phyloP scores from a whole-genome alignment of 2,113 vertebrate species.

The Rhabdomys dilectus region DNA sequence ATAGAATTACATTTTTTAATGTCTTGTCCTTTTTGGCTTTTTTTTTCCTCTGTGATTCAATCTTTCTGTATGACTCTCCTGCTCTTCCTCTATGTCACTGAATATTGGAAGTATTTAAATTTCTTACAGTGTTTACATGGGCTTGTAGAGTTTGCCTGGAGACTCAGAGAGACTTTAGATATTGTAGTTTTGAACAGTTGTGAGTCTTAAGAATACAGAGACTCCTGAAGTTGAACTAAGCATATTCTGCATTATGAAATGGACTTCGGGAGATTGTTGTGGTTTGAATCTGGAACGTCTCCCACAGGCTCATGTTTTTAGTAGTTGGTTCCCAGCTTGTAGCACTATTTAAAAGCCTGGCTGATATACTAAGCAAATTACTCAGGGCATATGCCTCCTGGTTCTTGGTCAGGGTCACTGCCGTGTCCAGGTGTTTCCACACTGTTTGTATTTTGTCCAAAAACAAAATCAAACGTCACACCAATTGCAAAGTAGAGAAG shows the following conservation, averaged over 20 bases:
- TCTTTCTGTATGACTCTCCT: background rate
- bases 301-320: background rate
- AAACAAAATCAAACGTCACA: background rate
- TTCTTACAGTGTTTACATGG: background rate
- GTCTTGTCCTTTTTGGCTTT: background rate
- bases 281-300: background rate
- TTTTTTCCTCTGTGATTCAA: background rate
- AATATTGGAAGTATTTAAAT: background rate
- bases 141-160: background rate
- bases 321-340: background rate
- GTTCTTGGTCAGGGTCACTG: background rate
- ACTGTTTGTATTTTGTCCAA: background rate
- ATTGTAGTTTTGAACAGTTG: background rate
- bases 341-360: background rate
- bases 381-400: background rate
- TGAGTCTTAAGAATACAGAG: background rate
- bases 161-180: background rate
- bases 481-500: background rate
- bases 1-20: background rate
- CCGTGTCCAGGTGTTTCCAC: background rate
- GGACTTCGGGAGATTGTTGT: background rate
- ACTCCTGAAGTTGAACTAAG: background rate
- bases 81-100: background rate
- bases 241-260: background rate
- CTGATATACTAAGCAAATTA: background rate